Conservation (phyloP, 2,113 vertebrate species). For the Gopherus flavomarginatus region DNA sequence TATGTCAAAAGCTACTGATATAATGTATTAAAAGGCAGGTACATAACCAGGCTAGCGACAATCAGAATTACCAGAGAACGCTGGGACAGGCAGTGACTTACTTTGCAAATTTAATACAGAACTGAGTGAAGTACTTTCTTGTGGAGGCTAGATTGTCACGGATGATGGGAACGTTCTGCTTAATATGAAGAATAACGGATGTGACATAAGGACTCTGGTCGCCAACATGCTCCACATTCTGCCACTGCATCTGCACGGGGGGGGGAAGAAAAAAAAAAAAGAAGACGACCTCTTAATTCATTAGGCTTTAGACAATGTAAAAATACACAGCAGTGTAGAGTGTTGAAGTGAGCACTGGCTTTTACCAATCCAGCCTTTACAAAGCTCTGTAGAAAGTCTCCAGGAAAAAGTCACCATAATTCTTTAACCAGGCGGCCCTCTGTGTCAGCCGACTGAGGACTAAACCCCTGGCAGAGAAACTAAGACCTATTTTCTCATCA, state of each 20-base stretch:
- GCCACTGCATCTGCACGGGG: conserved; percentile 96
- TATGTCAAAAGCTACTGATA: neutral
- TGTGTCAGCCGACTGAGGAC: neutral
- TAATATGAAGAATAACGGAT: conserved; percentile 97
- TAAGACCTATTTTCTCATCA: neutral
- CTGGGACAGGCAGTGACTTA: conserved; percentile 56
- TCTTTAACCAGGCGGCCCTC: conserved; percentile 24
- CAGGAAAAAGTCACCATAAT: neutral
- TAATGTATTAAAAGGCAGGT: neutral
- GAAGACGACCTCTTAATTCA: conserved; percentile 37
- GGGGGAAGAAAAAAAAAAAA: neutral
- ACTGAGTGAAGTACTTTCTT: conserved; percentile 98
- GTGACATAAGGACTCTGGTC: conserved; percentile 99
- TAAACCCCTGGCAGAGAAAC: neutral
- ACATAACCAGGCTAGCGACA: neutral
- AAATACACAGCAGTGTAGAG: neutral
- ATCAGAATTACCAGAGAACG: rapidly evolving
- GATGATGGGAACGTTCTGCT: conserved; percentile 98
- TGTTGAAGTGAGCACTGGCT: neutral
- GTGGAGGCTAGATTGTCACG: conserved; percentile 97
- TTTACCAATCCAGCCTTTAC: conserved; percentile 32
- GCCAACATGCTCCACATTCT: conserved; percentile 97
- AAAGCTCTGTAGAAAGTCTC: conserved; percentile 9
- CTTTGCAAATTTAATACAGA: conserved; percentile 99
- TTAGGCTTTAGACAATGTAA: neutral